Base-by-base conservation (phyloP, 2,113 vertebrate species). In the Carollia perspicillata region DNA sequence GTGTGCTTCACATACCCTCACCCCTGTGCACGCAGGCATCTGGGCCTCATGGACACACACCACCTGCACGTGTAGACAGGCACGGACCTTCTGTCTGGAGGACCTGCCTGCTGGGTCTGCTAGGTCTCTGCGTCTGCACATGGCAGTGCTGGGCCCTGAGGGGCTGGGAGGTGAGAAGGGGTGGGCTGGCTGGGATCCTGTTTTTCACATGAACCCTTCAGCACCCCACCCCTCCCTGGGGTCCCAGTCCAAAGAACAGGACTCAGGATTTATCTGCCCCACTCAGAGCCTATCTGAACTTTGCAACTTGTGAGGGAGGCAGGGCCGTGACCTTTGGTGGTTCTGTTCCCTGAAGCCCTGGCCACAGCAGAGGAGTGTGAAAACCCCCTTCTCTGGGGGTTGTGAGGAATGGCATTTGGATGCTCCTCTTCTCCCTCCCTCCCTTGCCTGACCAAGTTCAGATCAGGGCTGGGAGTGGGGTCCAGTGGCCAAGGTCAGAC, bases 281-380 rank as follows among this genome's bases (percentile, higher is more conserved):
- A n/a, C 60, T 79, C 58, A 22, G 79, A 40, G 66, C 14, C 80
- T 35, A 44, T 69, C 22, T 94, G 86, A 93, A 97, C 66, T 84
- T 85, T 68, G 55, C n/a, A 13, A 3, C 47, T 85, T 23, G 28
- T 58, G 58, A 85, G 47, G 23, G 5, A 74, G 35, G 88, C 1
- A 5, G 47, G 49, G 17, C 90, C 66, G 51, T 97, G 97, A 95
- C 95, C 93, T 97, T 97, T 97, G 51, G 30, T 68, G 65, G 60
- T 93, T 89, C 89, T 91, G 66, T 94, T 96, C 93, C 91, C 75
- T 60, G 17, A 51, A 9, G 44, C 35, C 89, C 17, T 75, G 66
- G 53, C 92, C 35, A 17, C 44, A 68, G 47, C 66, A 53, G 66
- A 78, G 63, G 23, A 77, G 35, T 5, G 6, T 42, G 37, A 94